A percentile compares a stretch with the other conserved stretches of the same genome.
These are phyloP conservation scores for Synergus gifuensis DNA, from an alignment of 2,888 invertebrate genomes.

Conservation along the genomic window DNA sequence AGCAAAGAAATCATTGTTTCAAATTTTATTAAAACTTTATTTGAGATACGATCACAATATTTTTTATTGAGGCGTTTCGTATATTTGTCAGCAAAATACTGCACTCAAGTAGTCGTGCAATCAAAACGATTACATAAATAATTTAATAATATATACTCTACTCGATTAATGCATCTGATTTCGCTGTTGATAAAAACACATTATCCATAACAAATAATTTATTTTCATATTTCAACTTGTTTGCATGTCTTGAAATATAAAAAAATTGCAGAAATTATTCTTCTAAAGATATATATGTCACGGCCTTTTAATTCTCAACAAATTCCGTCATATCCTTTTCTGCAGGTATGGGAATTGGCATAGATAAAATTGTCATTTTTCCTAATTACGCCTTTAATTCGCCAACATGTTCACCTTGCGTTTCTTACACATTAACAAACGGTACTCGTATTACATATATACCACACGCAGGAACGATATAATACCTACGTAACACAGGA, in stretches of 20 bases:
- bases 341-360: conserved; percentile 5
- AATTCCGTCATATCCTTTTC: neutral
- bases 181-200: too few relatives aligned
- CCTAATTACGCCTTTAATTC: conserved; percentile 17
- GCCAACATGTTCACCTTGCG: conserved; percentile 27
- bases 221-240: too few relatives aligned
- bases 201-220: too few relatives aligned
- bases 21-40: neutral
- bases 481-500: conserved; percentile 37
- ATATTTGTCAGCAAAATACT: neutral
- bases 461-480: neutral
- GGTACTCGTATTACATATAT: conserved; percentile 41
- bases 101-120: too few relatives aligned
- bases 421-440: conserved; percentile 43
- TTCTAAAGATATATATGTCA: neutral
- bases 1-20: neutral
- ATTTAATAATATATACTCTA: too few relatives aligned
- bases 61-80: too few relatives aligned
- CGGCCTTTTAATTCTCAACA: conserved; percentile 8
- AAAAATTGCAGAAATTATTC: neutral
- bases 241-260: too few relatives aligned
- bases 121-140: too few relatives aligned
- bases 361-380: conserved; percentile 26
- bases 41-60: neutral
- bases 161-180: too few relatives aligned